Base-by-base conservation (phyloP, 2,888 invertebrate genomes). In the Acanthopleura granulata region DNA sequence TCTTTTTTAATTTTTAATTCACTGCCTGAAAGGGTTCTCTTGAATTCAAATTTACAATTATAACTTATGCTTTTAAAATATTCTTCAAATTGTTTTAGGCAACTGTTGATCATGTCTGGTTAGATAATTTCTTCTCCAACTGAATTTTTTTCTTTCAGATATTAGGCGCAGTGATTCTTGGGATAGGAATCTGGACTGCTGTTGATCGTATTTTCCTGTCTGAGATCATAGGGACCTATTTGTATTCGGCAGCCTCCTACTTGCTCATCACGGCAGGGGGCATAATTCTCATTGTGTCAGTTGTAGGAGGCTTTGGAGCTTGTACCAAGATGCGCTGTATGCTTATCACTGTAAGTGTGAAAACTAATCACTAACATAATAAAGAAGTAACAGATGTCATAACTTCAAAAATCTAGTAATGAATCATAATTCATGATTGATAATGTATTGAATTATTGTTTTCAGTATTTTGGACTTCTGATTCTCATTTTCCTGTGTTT, bases 281-380 rank as follows among this genome's bases (percentile, higher is more conserved):
- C 40, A 92, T 95, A 77, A 94, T 96, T 74, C 93, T 95, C 84
- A 87, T 97, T 78, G 93, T 97, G 73, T 94, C 97, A 4, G 94
- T 97, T 90, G 93, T 97, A 79, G 97, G 98, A 77, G 97, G 97
- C 91, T 93, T 95, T 85, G 97, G 97, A 66, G 95, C 97, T 15
- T 94, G 95, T 62, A 95, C 94, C 89, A 97, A 97, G 93, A 95
- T 97, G 87, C 95, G 96, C 91, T 96, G 96, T 90, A 94, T 97
- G 93, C 93, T 97, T 62, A 93, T 97, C 74, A 95, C 95, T 91
- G 97, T 97, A 91, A 92, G 93, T 92, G 69, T 73, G 1, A 15
- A 66, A 18, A 15, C 22, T 62, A 18, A 27, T 77, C 70, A 75
- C 49, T 77, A 74, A 70, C 73, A 14, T 87, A 87, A 75, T 83